phyloP scores from a whole-genome alignment of 2,888 invertebrate species.

The Heliothis peltigera region DNA sequence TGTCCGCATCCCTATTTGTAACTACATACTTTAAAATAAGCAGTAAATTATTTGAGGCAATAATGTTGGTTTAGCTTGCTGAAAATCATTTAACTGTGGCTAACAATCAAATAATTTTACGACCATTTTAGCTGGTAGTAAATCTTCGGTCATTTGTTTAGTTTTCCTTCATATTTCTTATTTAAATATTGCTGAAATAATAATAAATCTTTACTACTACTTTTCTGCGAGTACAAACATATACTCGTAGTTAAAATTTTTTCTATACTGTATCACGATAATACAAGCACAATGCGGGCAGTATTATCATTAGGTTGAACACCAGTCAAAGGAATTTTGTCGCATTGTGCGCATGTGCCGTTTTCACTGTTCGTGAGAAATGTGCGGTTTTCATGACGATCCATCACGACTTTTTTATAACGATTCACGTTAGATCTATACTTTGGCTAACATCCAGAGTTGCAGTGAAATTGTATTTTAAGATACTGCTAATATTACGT shows the following conservation, averaged over 20 bases:
- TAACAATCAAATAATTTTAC: not conserved
- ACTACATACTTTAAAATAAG: not conserved
- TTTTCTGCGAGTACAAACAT: too few relatives aligned
- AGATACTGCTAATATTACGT: slow-evolving; percentile 53
- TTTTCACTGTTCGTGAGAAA: not conserved
- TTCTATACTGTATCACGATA: too few relatives aligned
- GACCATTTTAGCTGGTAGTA: not conserved
- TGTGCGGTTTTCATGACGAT: not conserved
- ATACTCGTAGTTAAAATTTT: too few relatives aligned
- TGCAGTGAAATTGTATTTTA: slow-evolving; percentile 67
- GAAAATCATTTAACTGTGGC: not conserved
- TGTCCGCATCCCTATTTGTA: too few relatives aligned
- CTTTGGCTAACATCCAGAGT: slow-evolving; percentile 73
- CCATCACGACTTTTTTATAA: slow-evolving; percentile 37
- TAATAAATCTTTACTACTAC: too few relatives aligned
- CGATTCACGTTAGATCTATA: slow-evolving; percentile 30
- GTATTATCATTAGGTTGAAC: too few relatives aligned
- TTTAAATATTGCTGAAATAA: too few relatives aligned
- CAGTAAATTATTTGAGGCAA: not conserved
- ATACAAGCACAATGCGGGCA: too few relatives aligned
- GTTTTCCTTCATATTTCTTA: too few relatives aligned
- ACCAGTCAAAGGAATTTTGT: too few relatives aligned
- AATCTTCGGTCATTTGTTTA: not conserved
- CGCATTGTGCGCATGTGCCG: not conserved
- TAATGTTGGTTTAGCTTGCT: not conserved